Evolutionary conservation across 1,140 invertebrate species (phyloP), one percentile per base, ranked within the genome.

Genomic region (Drosophila parabipectinata): DNA sequence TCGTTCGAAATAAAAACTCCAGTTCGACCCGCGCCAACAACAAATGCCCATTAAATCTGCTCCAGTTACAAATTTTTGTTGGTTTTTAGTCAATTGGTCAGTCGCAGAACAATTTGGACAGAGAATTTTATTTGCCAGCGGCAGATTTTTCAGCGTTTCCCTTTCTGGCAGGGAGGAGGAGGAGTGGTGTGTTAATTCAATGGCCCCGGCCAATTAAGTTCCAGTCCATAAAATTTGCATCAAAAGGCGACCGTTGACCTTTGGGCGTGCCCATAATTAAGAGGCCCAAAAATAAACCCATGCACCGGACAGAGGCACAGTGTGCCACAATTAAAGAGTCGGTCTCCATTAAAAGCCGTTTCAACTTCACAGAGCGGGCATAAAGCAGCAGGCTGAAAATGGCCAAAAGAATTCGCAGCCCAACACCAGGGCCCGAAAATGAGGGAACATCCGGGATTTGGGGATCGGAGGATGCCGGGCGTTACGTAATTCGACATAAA

Each of bases 401-500:
- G 56, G 48, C 69, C 60, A 72, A 68, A 72, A 53, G 61, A 72
- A 88, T 83, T 88, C 76, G 15, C 83, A 87, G 78, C 75, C 82
- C 66, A 85, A 85, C 77, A 85, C 77, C 82, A 87, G 75, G 50
- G 26, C 41, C 68, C 44, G 81, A 85, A 77, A 85, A 85, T 81
- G 81, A 81, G 77, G 77, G 69, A 85, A 87, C 77, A 78, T 87
- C 82, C 37, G 14, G n/a, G 5, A 32, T n/a, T 15, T 1, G 41
- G 10, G 18, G 18, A 24, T 21, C 6, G 8, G 44, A 1, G 39
- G 14, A 3, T 21, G 18, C 10, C 37, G 34, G 26, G 52, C 9
- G 39, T 21, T 8, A 71, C 87, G 83, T 88, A 88, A 83, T 88
- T 88, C 83, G 72, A 88, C 83, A 88, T 88, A 88, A 88, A 88